Evolutionary conservation across 2,888 invertebrate genomes (phyloP), one percentile per base, ranked within the genome.

Genomic region (Andrena marginata): DNA sequence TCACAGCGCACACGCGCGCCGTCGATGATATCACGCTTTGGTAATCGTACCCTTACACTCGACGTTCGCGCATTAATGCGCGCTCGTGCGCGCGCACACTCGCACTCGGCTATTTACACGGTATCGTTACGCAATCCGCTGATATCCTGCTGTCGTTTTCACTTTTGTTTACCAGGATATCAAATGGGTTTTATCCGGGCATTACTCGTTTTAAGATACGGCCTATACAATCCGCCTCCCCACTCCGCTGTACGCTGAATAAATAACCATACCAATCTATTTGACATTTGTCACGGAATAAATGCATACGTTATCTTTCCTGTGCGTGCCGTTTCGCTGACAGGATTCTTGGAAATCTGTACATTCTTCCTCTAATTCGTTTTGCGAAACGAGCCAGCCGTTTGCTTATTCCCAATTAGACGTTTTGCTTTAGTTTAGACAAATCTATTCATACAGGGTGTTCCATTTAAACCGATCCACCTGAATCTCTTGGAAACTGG

Each of bases 21-120:
- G 29, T 59, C 72, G 76, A 73, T 65, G 69, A 67, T 76, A 70
- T 78, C 80, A 16, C 54, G 31, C 35, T 65, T 71, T 29, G 69
- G 51, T 74, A 65, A 77, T 70, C 48, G 54, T 31, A n/a, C 35
- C 33, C 31, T 29, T 48, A 16, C 59, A n/a, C 42, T 48, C 65
- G 56, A 35, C 54, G 5, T 16, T 48, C 26, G 16, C 48, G 10
- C 63, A 54, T 48, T 13, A 23, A 29, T 10, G 67, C 42, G 16
- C 63, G 48, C 42, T 42, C 42, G 42, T 16, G 42, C 42, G 42
- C 4, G 16, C 65, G 26, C 59, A 13, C 35, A 1, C 33, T 8
- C 10, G 42, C 4, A 33, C n/a, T 62, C 29, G 6, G n/a, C 20
- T 42, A 31, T 49, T 31, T 70, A 23, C 23, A 29, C 29, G 16